These are phyloP conservation scores for Tragelaphus eurycerus DNA, from an alignment of 2,797 vertebrate genomes.

Conservation along the genomic window DNA sequence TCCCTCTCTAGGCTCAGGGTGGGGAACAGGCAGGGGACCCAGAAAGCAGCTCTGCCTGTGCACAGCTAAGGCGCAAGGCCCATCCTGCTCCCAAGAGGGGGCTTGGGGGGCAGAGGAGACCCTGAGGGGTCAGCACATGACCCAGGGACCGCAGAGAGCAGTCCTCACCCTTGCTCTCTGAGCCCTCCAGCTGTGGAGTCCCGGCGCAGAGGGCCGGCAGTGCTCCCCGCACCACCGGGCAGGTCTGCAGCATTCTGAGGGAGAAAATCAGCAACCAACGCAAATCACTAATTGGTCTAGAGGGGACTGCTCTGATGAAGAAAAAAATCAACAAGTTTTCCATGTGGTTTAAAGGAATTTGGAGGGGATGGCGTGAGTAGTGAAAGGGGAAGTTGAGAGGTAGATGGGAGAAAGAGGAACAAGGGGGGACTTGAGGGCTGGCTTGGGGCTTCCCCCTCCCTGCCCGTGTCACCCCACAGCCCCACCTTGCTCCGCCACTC, in stretches of 20 bases:
- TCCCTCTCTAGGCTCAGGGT: not conserved
- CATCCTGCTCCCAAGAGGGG: not conserved
- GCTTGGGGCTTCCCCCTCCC: no score
- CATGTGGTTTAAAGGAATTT: conserved; percentile 36
- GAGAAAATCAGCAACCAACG: conserved; percentile 18
- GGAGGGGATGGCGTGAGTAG: not conserved
- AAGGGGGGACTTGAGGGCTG: not conserved
- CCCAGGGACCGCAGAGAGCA: not conserved
- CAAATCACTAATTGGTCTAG: conserved; percentile 56
- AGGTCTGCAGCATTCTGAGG: conserved; percentile 23
- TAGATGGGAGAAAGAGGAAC: not conserved
- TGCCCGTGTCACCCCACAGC: accelerated
- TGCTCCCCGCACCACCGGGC: not conserved
- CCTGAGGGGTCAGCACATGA: not conserved
- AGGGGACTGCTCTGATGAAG: conserved; percentile 32
- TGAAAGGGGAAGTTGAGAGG: not conserved
- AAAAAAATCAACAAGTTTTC: conserved; percentile 60
- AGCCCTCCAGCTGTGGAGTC: not conserved
- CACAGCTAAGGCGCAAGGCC: not conserved
- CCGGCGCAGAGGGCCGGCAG: not conserved
- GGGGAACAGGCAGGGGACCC: not conserved
- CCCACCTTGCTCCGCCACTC: not conserved
- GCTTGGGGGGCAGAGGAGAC: not conserved
- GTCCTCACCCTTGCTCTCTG: not conserved
- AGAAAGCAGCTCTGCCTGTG: not conserved